Evolutionary conservation across 2,888 invertebrate species (phyloP).

Genomic region (Caenorhabditis sp.): DNA sequence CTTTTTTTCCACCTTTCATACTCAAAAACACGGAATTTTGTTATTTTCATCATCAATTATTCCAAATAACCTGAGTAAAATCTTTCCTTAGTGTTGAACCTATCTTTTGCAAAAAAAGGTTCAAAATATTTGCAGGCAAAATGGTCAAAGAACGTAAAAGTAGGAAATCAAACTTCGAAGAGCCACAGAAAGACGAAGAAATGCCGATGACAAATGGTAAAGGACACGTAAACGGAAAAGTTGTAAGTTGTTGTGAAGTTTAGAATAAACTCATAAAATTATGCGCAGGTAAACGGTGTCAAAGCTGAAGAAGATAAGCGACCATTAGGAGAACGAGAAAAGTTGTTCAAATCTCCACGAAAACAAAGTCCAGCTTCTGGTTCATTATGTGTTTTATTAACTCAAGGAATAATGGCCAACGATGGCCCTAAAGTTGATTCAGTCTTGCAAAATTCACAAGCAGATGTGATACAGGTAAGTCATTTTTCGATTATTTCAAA

Average conservation of each 20-base stretch:
- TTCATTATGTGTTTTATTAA: slow-evolving; percentile 44
- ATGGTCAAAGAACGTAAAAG: slow-evolving; percentile 26
- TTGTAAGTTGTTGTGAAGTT: neutral
- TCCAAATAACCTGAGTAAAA: too few species aligned
- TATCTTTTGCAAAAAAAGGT: too few species aligned
- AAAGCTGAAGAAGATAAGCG: neutral
- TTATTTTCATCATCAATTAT: neutral
- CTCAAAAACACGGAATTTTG: neutral
- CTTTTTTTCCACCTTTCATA: neutral
- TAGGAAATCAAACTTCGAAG: slow-evolving; percentile 17
- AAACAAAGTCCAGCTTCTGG: slow-evolving; percentile 18
- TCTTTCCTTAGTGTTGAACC: too few species aligned
- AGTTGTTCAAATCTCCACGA: neutral
- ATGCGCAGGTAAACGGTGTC: neutral
- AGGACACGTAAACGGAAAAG: neutral
- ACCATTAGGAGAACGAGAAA: neutral
- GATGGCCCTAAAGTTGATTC: slow-evolving; percentile 39
- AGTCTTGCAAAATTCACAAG: slow-evolving; percentile 29
- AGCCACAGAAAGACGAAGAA: neutral
- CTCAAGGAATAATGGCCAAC: slow-evolving; percentile 52
- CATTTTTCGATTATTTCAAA: neutral
- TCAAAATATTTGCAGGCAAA: slow-evolving; percentile 12
- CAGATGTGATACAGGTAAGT: slow-evolving; percentile 33
- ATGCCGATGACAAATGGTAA: neutral
- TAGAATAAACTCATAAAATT: neutral